Conservation (phyloP, 1,140 invertebrate genomes). For the Chelonus insularis region DNA sequence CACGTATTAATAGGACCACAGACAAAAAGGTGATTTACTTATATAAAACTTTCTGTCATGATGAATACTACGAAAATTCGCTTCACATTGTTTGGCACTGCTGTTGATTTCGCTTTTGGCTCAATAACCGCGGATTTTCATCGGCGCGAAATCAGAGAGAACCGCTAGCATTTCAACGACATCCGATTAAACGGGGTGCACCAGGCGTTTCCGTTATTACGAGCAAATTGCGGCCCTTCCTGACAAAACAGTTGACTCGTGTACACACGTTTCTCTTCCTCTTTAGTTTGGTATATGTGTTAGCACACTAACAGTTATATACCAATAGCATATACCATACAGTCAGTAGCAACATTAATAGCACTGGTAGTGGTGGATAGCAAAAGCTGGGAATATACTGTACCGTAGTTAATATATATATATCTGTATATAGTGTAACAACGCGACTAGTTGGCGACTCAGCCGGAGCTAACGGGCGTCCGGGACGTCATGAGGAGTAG, state of each 20-base stretch:
- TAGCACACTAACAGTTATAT: neutral
- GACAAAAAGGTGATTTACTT: conserved; percentile 24
- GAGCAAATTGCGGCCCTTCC: conserved; percentile 38
- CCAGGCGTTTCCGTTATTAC: conserved; percentile 43
- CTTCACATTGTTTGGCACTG: conserved; percentile 21
- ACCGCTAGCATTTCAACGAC: conserved; percentile 29
- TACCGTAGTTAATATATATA: too few species aligned
- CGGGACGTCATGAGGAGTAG: neutral
- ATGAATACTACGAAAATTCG: conserved; percentile 20
- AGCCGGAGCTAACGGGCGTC: conserved; percentile 6
- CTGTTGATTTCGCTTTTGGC: conserved; percentile 27
- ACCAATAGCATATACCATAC: too few species aligned
- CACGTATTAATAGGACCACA: too few species aligned
- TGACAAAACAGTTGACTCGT: conserved; percentile 44
- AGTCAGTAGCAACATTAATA: too few species aligned
- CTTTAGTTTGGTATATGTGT: neutral
- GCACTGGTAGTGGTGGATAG: too few species aligned
- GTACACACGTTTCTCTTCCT: conserved; percentile 3
- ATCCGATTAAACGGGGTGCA: conserved; percentile 42
- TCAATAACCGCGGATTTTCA: conserved; percentile 29
- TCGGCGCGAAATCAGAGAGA: conserved; percentile 24
- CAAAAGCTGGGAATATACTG: too few species aligned
- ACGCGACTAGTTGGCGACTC: conserved; percentile 17
- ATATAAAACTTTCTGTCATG: conserved; percentile 18
- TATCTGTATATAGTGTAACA: too few species aligned